Percentiles rank a stretch among this genome's conserved stretches.
Conservation (phyloP, 2,113 vertebrate genomes). For the Eclectus roratus region DNA sequence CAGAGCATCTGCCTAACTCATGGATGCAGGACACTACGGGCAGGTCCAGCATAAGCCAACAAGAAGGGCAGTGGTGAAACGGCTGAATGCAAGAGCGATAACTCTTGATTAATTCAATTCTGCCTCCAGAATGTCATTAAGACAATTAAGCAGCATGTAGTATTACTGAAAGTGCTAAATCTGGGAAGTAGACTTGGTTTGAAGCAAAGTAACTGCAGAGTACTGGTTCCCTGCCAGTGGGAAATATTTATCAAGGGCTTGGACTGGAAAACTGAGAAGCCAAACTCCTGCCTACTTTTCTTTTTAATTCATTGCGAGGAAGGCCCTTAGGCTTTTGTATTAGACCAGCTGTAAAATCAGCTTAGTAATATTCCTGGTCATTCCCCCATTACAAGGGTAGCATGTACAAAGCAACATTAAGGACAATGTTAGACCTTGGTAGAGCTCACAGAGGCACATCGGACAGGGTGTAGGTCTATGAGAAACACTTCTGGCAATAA, state of each 20-base stretch:
- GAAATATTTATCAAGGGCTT: not conserved
- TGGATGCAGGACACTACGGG: fast-evolving
- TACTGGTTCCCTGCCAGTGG: not conserved
- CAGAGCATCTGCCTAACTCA: not conserved
- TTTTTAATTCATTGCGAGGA: not conserved
- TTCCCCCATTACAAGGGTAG: not conserved
- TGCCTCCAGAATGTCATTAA: not conserved
- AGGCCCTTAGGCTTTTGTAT: not conserved
- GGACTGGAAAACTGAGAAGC: not conserved
- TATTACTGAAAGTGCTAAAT: not conserved
- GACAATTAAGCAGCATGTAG: not conserved
- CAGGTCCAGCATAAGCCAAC: not conserved
- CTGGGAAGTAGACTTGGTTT: not conserved
- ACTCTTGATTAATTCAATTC: not conserved
- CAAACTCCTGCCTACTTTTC: not conserved
- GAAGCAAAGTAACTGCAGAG: not conserved
- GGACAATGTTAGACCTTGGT: not conserved
- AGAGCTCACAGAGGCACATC: not conserved
- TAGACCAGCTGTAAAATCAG: not conserved
- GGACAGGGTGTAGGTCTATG: not conserved
- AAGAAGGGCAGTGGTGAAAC: not conserved
- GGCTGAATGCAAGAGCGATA: not conserved
- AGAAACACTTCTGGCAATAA: not conserved
- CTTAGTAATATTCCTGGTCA: not conserved
- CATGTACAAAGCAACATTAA: not conserved